Base-by-base conservation (phyloP, 2,797 vertebrate species). In the Eulemur coronatus region DNA sequence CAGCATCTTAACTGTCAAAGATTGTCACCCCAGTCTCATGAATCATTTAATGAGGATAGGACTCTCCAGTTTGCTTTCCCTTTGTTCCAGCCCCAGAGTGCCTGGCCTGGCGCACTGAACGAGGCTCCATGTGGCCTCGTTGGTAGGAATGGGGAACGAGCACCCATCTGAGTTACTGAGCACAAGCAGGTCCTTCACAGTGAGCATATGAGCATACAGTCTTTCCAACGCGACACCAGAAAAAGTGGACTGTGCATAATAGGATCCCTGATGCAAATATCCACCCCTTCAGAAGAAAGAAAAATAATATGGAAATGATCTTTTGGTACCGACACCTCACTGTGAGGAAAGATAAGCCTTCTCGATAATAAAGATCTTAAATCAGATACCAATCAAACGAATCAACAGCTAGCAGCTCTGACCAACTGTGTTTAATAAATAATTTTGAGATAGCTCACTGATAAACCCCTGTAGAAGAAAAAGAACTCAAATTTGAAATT, bases 271-370 rank as follows among this genome's bases (percentile, higher is more conserved):
- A 80, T 20, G n/a, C 18, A 50, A 57, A 81, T 41, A 43, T 69
- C 50, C n/a, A 41, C 1, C 73, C 33, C 38, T 85, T 81, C 24
- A n/a, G n/a, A 92, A 79, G 84, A 85, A 89, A 86, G 41, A 61
- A 24, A 67, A 92, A 81, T 15, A 61, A 43, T 24, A 84, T 13
- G 22, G 75, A 84, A 91, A 89, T 9, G 43, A 95, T 65, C 88
- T 93, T 35, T 69, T 1, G 63, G 46, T 28, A 59, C 55, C 75
- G 5, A 41, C 1, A 5, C 35, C 88, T 84, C 50, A 41, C 75
- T 95, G 89, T 5, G 5, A 65, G 48, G 14, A 89, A 92, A 43
- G 95, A 96, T 96, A 97, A 97, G 95, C 69, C 50, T 79, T 67
- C 81, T 63, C 90, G 48, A 76, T 84, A 78, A 96, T 81, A 73